A percentile compares a stretch with the other conserved stretches of the same genome.
These are phyloP conservation scores for Lamprologus tigripictilis DNA, from an alignment of 2,113 vertebrate genomes.

Conservation along the genomic window DNA sequence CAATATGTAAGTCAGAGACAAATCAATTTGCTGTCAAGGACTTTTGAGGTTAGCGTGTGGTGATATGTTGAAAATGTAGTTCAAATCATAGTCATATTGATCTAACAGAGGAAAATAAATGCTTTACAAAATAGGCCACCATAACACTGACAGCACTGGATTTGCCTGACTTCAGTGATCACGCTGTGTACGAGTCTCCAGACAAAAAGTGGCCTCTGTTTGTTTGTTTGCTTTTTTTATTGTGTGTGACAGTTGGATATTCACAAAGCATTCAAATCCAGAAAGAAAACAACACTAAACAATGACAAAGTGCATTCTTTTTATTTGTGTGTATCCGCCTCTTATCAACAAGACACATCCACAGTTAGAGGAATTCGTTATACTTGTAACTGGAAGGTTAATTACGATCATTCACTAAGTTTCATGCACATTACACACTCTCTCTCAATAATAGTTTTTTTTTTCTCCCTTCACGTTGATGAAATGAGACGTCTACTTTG, in stretches of 20 bases:
- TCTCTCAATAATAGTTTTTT: background rate
- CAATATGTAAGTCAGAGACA: background rate
- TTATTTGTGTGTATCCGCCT: background rate
- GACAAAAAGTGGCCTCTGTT: background rate
- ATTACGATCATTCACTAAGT: background rate
- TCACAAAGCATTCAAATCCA: background rate
- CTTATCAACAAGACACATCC: background rate
- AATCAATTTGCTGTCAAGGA: slow-evolving; percentile 13
- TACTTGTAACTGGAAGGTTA: no score
- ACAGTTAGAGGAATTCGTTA: background rate
- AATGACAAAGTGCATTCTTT: background rate
- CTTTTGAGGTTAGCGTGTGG: background rate
- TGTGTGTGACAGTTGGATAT: background rate
- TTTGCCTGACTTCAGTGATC: slow-evolving; percentile 1
- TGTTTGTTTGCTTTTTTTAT: background rate
- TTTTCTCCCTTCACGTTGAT: no score
- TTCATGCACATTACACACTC: background rate
- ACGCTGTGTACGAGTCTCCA: background rate
- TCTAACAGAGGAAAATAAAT: background rate
- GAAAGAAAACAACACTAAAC: background rate
- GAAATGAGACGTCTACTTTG: background rate
- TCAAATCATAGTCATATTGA: slow-evolving; percentile 25
- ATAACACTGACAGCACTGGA: background rate
- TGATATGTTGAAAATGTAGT: slow-evolving; percentile 4
- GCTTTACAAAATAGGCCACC: slow-evolving; percentile 37